A percentile compares a stretch with the other conserved stretches of the same genome.
Conservation (phyloP, 2,888 invertebrate species). For the Acronicta aceris region DNA sequence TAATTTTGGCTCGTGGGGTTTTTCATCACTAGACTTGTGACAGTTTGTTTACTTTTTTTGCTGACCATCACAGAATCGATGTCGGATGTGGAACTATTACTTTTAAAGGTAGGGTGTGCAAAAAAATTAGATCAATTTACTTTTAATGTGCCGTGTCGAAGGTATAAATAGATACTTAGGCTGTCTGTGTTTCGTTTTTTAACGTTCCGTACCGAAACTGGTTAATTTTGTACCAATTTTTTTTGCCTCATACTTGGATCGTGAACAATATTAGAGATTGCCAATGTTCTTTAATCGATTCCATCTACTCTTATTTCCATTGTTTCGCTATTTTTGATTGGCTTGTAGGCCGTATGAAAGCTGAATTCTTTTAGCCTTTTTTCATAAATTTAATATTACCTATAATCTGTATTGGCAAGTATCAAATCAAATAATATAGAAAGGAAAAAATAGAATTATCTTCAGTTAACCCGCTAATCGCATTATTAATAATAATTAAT, state of each 20-base stretch:
- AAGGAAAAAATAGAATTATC: no score
- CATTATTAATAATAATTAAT: no score
- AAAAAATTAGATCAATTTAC: slow-evolving; percentile 52
- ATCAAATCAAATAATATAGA: no score
- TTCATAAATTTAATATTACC: not conserved
- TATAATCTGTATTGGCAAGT: no score
- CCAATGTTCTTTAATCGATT: slow-evolving; percentile 16
- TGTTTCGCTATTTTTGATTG: not conserved
- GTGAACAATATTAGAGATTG: slow-evolving; percentile 37
- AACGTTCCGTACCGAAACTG: slow-evolving; percentile 1
- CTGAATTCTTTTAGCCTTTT: not conserved
- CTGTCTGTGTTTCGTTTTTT: slow-evolving; percentile 17
- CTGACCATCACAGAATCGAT: slow-evolving; percentile 68
- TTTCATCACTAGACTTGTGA: slow-evolving; percentile 66
- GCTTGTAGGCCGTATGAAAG: no score
- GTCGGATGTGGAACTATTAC: slow-evolving; percentile 67
- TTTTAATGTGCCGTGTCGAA: slow-evolving; percentile 32
- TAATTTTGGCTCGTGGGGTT: slow-evolving; percentile 71
- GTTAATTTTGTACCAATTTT: slow-evolving; percentile 12
- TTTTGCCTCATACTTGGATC: slow-evolving; percentile 2
- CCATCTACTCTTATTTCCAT: not conserved
- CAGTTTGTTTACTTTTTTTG: slow-evolving; percentile 80
- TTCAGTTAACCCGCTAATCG: no score
- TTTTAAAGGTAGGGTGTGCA: slow-evolving; percentile 59
- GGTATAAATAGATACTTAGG: slow-evolving; percentile 39